These are phyloP conservation scores for Tauraco hartlaubi DNA, from an alignment of 2,797 vertebrate genomes.

Conservation along the genomic window DNA sequence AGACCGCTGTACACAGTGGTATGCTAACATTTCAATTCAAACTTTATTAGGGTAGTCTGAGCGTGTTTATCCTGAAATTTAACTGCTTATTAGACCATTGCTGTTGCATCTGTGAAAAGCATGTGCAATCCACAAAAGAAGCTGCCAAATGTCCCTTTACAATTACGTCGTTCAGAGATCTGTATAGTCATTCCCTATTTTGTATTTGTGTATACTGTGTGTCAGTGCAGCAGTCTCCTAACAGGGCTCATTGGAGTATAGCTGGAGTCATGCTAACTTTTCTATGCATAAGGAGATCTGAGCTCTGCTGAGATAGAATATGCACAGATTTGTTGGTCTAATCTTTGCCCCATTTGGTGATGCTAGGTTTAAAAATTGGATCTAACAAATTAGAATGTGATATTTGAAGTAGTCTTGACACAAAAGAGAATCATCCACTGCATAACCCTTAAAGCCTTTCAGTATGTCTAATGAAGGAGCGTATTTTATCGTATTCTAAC, in stretches of 20 bases:
- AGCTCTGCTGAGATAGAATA: background rate
- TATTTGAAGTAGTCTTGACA: slow-evolving; percentile 9
- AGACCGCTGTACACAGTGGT: background rate
- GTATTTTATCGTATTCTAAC: background rate
- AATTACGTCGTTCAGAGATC: background rate
- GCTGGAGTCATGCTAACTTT: background rate
- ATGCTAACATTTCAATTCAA: background rate
- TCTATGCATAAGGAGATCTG: background rate
- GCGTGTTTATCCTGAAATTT: background rate
- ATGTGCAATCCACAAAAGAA: background rate
- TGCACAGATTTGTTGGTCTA: background rate
- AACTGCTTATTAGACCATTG: slow-evolving; percentile 22
- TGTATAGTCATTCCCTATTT: background rate
- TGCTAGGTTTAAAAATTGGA: slow-evolving; percentile 3
- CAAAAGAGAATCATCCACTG: background rate
- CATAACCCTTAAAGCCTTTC: background rate
- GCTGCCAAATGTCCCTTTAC: background rate
- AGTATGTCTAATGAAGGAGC: background rate
- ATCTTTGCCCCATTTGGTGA: background rate
- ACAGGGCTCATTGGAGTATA: background rate
- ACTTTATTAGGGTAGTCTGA: background rate
- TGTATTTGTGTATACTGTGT: background rate
- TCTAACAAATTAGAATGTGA: background rate
- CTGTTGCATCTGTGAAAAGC: background rate
- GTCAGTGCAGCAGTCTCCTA: background rate